A percentile compares a stretch with the other conserved stretches of the same genome.
Evolutionary conservation across 2,113 vertebrate species (phyloP).

Genomic region (Cacatua alba): DNA sequence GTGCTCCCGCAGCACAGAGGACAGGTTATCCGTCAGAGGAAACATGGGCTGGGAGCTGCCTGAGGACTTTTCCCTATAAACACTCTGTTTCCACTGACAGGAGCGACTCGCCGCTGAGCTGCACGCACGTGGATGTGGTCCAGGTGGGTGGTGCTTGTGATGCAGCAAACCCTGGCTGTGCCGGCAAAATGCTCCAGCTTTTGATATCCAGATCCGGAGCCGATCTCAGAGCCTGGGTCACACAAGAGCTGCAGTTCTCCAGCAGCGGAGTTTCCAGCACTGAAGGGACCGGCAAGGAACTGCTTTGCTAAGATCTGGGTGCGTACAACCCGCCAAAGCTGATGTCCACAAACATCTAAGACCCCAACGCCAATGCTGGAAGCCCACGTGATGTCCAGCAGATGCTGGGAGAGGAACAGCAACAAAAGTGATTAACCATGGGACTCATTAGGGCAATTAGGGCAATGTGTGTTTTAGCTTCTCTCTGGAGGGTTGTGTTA

Average conservation of each 20-base stretch:
- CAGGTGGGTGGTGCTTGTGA: background rate
- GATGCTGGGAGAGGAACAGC: background rate
- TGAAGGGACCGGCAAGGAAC: rapidly evolving
- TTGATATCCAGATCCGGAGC: background rate
- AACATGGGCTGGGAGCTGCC: rapidly evolving
- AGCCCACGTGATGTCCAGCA: rapidly evolving
- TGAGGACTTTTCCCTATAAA: background rate
- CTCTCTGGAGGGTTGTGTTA: background rate
- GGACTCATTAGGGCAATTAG: background rate
- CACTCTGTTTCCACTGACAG: rapidly evolving
- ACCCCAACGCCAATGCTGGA: background rate
- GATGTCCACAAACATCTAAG: background rate
- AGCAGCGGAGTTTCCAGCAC: background rate
- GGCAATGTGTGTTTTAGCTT: background rate
- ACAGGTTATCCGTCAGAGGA: background rate
- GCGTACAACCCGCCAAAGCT: background rate
- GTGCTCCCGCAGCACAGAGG: background rate
- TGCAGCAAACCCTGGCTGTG: background rate
- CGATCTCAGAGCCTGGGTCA: rapidly evolving
- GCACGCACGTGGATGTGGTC: rapidly evolving
- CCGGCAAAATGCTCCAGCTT: background rate
- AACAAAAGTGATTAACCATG: background rate
- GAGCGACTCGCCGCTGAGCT: rapidly evolving
- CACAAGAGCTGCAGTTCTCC: background rate
- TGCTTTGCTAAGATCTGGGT: background rate